A percentile compares a stretch with the other conserved stretches of the same genome.
Evolutionary conservation across 2,113 vertebrate species (phyloP).

Genomic region (Hippocampus barbouri): DNA sequence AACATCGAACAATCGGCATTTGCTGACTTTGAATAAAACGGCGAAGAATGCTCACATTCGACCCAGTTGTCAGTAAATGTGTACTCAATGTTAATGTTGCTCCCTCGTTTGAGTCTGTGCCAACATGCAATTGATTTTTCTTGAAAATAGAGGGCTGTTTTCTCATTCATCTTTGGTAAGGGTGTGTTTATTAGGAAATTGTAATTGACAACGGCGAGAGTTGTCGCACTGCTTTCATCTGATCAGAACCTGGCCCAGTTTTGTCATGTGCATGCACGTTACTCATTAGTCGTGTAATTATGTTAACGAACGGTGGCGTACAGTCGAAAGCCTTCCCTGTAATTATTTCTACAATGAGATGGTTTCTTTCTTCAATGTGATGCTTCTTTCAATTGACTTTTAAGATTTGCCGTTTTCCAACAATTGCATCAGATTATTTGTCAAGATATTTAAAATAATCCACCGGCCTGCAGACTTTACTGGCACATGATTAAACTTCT

Average conservation of each 20-base stretch:
- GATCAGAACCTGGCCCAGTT: not conserved
- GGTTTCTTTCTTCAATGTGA: not conserved
- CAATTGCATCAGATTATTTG: not conserved
- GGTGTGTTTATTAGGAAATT: not conserved
- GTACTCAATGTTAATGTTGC: not conserved
- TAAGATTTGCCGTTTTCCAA: not conserved
- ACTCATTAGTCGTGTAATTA: not conserved
- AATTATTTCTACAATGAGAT: not conserved
- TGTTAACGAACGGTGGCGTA: not conserved
- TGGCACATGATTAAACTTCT: not conserved
- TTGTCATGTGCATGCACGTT: not conserved
- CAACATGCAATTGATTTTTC: not conserved
- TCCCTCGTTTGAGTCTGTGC: not conserved
- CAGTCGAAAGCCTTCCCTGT: not conserved
- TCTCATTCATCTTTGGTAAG: not conserved
- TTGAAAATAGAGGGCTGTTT: not conserved
- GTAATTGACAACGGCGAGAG: not conserved
- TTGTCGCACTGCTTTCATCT: not conserved
- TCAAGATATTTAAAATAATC: not conserved
- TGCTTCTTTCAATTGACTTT: not conserved
- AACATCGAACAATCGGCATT: too few relatives aligned
- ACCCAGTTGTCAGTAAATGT: not conserved
- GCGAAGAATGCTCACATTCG: too few relatives aligned
- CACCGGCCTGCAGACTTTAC: not conserved
- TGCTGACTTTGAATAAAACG: too few relatives aligned